Evolutionary conservation across 2,888 invertebrate species (phyloP).

Genomic region (Brassicogethes aeneus): DNA sequence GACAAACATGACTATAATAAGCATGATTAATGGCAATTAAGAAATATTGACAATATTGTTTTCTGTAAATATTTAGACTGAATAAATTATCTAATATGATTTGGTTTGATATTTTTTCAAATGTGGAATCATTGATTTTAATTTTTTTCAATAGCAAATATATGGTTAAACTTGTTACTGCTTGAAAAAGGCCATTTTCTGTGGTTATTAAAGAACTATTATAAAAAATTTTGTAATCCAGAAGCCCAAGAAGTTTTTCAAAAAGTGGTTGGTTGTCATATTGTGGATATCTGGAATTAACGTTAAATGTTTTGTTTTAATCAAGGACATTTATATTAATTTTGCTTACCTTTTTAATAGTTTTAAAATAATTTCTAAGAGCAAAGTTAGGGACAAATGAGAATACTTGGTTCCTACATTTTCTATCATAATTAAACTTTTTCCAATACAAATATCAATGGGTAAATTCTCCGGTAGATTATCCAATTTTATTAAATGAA

Average conservation of each 20-base stretch:
- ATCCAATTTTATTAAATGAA: conserved; percentile 24
- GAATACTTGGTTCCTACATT: conserved; percentile 24
- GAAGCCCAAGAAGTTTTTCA: too few relatives aligned
- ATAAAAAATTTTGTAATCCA: too few relatives aligned
- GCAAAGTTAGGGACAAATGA: conserved; percentile 29
- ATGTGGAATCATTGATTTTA: too few relatives aligned
- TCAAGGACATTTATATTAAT: not conserved
- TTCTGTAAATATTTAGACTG: too few relatives aligned
- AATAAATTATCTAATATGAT: too few relatives aligned
- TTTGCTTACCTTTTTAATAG: conserved; percentile 23
- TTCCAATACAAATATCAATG: conserved; percentile 18
- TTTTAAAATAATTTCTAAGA: conserved; percentile 30
- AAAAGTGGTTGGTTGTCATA: too few relatives aligned
- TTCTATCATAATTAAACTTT: conserved; percentile 26
- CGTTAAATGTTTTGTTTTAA: too few relatives aligned
- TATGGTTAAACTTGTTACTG: not conserved
- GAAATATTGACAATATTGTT: too few relatives aligned
- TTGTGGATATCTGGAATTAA: too few relatives aligned
- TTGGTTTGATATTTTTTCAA: too few relatives aligned
- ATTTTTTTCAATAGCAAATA: not conserved
- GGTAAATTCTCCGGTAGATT: conserved; percentile 17
- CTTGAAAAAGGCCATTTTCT: too few relatives aligned
- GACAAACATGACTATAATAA: not conserved
- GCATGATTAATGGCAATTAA: too few relatives aligned
- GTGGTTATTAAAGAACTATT: not conserved